These are phyloP conservation scores for Psittacula echo DNA, from an alignment of 2,797 vertebrate species.

Conservation along the genomic window DNA sequence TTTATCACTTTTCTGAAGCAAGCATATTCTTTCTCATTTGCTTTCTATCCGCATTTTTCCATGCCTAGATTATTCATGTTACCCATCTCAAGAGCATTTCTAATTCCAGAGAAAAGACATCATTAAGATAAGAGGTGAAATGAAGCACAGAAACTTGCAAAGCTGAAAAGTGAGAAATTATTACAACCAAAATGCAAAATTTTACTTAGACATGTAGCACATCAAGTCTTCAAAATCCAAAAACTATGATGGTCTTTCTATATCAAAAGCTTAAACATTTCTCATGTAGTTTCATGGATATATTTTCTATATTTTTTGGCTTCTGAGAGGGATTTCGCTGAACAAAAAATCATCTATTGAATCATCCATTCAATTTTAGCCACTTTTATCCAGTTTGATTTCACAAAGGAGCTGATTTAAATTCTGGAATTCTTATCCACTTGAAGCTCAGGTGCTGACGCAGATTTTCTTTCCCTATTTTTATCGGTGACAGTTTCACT, in stretches of 20 bases:
- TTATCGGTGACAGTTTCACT: not conserved
- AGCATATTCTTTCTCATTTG: not conserved
- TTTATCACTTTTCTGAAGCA: not conserved
- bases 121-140: not conserved
- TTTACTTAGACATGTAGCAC: not conserved
- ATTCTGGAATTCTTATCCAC: not conserved
- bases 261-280: not conserved
- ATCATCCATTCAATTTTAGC: not conserved
- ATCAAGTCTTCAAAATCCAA: not conserved
- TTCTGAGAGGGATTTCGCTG: not conserved
- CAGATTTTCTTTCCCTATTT: not conserved
- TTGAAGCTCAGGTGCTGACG: not conserved
- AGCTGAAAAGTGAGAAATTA: not conserved
- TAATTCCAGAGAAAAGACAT: not conserved
- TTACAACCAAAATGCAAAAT: not conserved
- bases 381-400: not conserved
- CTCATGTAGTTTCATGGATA: not conserved
- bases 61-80: not conserved
- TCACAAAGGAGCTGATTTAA: not conserved
- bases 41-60: not conserved
- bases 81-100: not conserved
- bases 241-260: not conserved
- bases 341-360: not conserved
- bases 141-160: not conserved
- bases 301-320: not conserved